Conservation (phyloP, 2,888 invertebrate genomes). For the Leptinotarsa juncta region DNA sequence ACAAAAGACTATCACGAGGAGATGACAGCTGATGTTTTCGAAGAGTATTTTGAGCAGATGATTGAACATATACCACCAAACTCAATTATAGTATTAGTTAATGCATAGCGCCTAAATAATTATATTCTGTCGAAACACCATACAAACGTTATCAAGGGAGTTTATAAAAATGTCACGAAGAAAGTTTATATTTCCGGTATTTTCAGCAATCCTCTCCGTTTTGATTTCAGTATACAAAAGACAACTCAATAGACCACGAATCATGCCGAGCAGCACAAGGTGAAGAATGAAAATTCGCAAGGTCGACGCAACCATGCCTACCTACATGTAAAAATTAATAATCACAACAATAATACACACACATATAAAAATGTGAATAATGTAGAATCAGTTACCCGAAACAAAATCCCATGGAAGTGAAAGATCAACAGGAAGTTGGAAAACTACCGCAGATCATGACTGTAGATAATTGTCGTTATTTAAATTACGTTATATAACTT, state of each 20-base stretch:
- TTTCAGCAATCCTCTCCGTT: not conserved
- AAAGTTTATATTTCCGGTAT: not conserved
- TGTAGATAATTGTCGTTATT: conserved; percentile 9
- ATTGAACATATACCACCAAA: too few species aligned
- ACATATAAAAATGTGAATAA: not conserved
- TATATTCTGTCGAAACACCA: too few species aligned
- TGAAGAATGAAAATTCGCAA: conserved; percentile 3
- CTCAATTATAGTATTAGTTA: too few species aligned
- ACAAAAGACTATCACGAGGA: too few species aligned
- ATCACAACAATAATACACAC: not conserved
- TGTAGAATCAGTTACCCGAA: not conserved
- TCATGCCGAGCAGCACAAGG: not conserved
- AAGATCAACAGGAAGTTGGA: conserved; percentile 16
- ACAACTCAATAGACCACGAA: not conserved
- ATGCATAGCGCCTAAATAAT: too few species aligned
- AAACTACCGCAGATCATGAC: conserved; percentile 8
- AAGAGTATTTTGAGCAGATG: too few species aligned
- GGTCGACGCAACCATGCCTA: not conserved
- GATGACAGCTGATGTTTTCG: too few species aligned
- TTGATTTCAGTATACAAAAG: too few species aligned
- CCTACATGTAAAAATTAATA: not conserved
- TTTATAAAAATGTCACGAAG: not conserved
- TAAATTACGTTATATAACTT: conserved; percentile 14
- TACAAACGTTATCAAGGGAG: too few species aligned
- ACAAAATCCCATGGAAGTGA: conserved; percentile 9